phyloP scores from a whole-genome alignment of 2,888 invertebrate species.

The Caenorhabditis becei region DNA sequence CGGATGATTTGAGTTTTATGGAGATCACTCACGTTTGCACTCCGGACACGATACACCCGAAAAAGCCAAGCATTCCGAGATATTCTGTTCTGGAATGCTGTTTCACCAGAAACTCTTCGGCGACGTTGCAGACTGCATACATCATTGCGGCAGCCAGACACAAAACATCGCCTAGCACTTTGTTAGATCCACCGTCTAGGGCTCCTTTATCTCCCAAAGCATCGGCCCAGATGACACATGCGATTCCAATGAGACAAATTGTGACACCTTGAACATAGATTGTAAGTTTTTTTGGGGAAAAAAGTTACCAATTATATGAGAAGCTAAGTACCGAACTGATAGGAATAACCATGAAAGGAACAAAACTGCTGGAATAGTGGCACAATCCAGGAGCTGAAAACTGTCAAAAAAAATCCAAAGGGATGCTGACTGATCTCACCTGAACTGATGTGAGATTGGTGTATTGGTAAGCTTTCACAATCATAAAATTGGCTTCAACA shows the following conservation, averaged over 20 bases:
- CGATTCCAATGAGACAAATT: conserved; percentile 89
- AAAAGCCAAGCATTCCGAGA: conserved; percentile 89
- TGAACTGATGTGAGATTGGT: conserved; percentile 88
- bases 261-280: conserved; percentile 85
- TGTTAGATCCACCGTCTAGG: conserved; percentile 85
- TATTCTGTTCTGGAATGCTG: conserved; percentile 89
- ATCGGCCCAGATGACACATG: conserved; percentile 90
- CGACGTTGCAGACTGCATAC: conserved; percentile 85
- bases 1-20: conserved; percentile 1
- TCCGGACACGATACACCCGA: conserved; percentile 88
- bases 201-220: conserved; percentile 84
- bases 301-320: conserved; percentile 67
- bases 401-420: no score
- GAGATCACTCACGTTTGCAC: conserved; percentile 87
- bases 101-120: conserved; percentile 90
- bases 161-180: conserved; percentile 89
- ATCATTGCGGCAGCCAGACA: conserved; percentile 87
- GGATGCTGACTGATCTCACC: conserved; percentile 83
- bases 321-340: conserved; percentile 86
- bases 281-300: background rate
- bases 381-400: conserved; percentile 90
- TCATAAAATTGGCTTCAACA: conserved; percentile 91
- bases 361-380: conserved; percentile 90
- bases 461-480: conserved; percentile 89
- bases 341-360: conserved; percentile 89